phyloP scores from a whole-genome alignment of 1,140 invertebrate species.

The Diabrotica virgifera region DNA sequence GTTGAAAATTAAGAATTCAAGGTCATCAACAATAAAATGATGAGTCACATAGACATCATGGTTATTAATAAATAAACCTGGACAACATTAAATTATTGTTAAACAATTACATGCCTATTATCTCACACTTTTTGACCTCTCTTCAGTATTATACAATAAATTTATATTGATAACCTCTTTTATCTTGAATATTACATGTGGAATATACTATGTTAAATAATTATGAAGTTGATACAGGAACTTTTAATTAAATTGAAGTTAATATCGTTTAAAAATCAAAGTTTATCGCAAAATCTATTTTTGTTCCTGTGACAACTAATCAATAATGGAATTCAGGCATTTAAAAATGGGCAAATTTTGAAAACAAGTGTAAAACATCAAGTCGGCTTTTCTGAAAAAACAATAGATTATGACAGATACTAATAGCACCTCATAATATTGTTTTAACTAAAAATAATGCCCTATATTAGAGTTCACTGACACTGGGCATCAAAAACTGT shows the following conservation, averaged over 20 bases:
- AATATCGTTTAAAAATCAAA: too few relatives aligned
- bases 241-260: too few relatives aligned
- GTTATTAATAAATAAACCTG: conserved; percentile 24
- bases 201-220: conserved; percentile 1
- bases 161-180: conserved; percentile 7
- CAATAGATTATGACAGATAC: too few relatives aligned
- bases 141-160: neutral
- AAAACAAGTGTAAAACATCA: neutral
- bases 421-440: too few relatives aligned
- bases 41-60: conserved; percentile 25
- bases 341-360: neutral
- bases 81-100: conserved; percentile 9
- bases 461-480: conserved; percentile 15
- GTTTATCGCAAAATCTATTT: neutral
- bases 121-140: conserved; percentile 9
- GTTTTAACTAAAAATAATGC: conserved; percentile 1
- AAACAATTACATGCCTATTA: conserved; percentile 4
- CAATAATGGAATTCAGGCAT: neutral
- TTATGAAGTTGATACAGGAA: too few relatives aligned
- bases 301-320: conserved; percentile 13
- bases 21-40: conserved; percentile 22
- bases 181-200: neutral
- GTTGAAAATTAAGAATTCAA: conserved; percentile 19
- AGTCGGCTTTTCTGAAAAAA: too few relatives aligned
- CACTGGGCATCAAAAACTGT: conserved; percentile 15